Evolutionary conservation across 2,797 vertebrate species (phyloP), one percentile per base, ranked within the genome.

Genomic region (Lacerta agilis): DNA sequence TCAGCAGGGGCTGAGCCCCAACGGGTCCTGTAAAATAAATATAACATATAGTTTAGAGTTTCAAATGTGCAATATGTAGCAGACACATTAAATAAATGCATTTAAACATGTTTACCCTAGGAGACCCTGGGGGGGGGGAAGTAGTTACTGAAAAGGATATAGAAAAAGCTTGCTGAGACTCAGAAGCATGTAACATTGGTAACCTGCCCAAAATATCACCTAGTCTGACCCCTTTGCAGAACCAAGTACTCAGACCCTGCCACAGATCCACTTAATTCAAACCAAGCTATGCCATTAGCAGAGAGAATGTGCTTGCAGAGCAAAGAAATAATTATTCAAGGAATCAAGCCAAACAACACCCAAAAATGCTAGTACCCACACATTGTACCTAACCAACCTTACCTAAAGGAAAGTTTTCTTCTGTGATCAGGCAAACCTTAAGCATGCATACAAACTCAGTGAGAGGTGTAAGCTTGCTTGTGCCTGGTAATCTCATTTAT

Each of bases 1-100:
- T 96, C 95, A 98, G 97, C 89, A 99, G 98, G 97, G 98, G 98
- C 98, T 98, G 98, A 91, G 98, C 98, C 98, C 97, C 98, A 97
- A 98, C 98, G 96, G 98, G 98, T 99, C 97, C 98, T 99, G 94
- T 0, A 0, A 92, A 10, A 71, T 88, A 77, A 17, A 85, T 11
- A 29, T 9, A 85, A 86, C 4, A 8, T 55, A 43, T 9, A 41
- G 61, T 0, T 94, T 29, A 94, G 87, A 58, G 86, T 27, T 27
- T 0, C 1, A 2, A 17, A 11, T 66, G 6, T 64, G 7, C 18
- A 72, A 49, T 5, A 10, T 7, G 55, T 27, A 78, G 38, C 33
- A 33, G 13, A 71, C 2, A 38, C 43, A 55, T 13, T 1, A 73
- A 73, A 36, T 33, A 49, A 67, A 36, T 33, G 11, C 4, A 33